Evolutionary conservation across 2,113 vertebrate genomes (phyloP).

Genomic region (Toxotes jaculatrix): DNA sequence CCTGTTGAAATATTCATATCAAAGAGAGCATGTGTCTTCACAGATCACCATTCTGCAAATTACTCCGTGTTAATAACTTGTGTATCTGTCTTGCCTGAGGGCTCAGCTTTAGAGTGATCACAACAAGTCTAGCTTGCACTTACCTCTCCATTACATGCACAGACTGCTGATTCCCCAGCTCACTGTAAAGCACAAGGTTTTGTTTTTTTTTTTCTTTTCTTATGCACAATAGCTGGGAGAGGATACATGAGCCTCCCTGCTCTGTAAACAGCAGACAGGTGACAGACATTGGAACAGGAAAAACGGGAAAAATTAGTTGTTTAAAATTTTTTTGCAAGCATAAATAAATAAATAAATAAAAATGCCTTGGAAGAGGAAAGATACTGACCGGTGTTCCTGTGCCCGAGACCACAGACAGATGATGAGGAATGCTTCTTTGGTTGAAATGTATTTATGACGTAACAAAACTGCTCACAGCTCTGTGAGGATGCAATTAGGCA

Average conservation of each 20-base stretch:
- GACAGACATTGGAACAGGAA: not conserved
- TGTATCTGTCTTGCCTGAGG: slow-evolving; percentile 38
- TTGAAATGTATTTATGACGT: slow-evolving; percentile 5
- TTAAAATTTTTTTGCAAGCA: not conserved
- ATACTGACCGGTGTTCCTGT: not conserved
- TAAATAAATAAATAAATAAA: too few species aligned
- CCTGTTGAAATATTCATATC: slow-evolving; percentile 22
- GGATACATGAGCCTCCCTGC: not conserved
- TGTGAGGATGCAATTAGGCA: not conserved
- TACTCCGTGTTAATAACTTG: slow-evolving; percentile 22
- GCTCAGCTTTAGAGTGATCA: slow-evolving; percentile 22
- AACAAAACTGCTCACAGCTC: not conserved
- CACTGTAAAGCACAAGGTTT: not conserved
- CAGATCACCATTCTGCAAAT: slow-evolving; percentile 26
- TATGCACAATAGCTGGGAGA: slow-evolving; percentile 2
- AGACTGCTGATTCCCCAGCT: slow-evolving; percentile 33
- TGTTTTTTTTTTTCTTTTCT: not conserved
- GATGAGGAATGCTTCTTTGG: not conserved
- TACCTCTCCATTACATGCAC: slow-evolving; percentile 33
- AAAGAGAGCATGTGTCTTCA: not conserved
- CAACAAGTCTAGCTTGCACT: slow-evolving; percentile 29
- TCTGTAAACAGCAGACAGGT: slow-evolving; percentile 34
- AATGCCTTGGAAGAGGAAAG: not conserved
- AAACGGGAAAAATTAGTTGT: not conserved
- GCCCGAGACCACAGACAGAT: not conserved